phyloP scores from a whole-genome alignment of 2,797 vertebrate genomes.

The Tokudaia tokunoshimensis region DNA sequence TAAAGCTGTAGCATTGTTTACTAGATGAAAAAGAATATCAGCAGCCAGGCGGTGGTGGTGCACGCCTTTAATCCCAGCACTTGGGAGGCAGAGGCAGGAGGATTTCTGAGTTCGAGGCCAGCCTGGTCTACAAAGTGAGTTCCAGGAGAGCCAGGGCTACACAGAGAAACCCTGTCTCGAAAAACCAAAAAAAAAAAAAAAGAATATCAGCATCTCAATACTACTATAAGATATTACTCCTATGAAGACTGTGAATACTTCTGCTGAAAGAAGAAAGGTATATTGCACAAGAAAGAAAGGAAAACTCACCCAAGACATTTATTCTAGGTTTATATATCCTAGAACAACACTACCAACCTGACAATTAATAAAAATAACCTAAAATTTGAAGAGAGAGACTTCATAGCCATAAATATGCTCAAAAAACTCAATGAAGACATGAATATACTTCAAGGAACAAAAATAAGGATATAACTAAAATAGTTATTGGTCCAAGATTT shows the following conservation, averaged over 20 bases:
- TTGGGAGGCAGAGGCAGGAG: too few species aligned
- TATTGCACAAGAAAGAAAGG: neutral
- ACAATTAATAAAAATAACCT: neutral
- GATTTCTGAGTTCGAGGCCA: too few species aligned
- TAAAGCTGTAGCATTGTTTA: neutral
- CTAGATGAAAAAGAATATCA: neutral
- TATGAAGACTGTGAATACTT: neutral
- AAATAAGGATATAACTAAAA: neutral
- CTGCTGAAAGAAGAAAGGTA: neutral
- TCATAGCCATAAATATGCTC: neutral
- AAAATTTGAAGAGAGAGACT: neutral
- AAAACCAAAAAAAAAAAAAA: neutral
- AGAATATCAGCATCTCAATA: neutral
- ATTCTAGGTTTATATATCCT: neutral
- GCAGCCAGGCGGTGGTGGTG: too few species aligned
- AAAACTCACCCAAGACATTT: neutral
- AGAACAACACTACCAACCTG: neutral
- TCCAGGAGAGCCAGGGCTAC: too few species aligned
- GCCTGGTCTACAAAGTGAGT: too few species aligned
- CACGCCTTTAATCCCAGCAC: too few species aligned
- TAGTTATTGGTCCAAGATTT: neutral
- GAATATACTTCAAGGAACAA: neutral
- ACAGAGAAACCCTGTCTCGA: too few species aligned
- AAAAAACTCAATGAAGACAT: neutral
- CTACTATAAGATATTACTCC: neutral